Evolutionary conservation across 2,797 vertebrate genomes (phyloP), one percentile per base, ranked within the genome.

Genomic region (Columba guinea): DNA sequence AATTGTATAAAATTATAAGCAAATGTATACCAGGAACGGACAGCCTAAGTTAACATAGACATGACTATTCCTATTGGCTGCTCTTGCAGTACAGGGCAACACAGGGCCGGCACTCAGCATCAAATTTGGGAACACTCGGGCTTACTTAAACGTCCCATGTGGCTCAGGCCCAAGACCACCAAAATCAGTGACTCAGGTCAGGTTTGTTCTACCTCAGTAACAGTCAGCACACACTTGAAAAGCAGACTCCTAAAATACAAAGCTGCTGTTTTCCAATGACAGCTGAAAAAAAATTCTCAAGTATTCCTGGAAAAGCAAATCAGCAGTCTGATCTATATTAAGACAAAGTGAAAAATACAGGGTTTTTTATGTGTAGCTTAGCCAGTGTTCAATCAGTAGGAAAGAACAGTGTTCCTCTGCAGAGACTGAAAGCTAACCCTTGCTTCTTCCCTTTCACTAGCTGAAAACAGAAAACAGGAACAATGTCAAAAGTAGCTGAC

Each of bases 271-370:
- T 95, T 88, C 74, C 59, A 75, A 46, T 1, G 32, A 84, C 13
- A 94, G 60, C 24, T 85, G 39, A 10, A 49, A 49, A 86, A 93
- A 30, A 55, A 28, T 22, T 44, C 48, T 20, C 48, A 64, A 75
- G 90, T 24, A 35, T 90, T 63, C 69, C 87, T 18, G 67, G 88
- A 95, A 95, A 95, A 87, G 80, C 76, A 90, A 88, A 82, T 74
- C 70, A 63, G 90, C 44, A 92, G 67, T 62, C 60, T 84, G 76
- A 69, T 30, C 88, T 95, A 94, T 90, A 87, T 82, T 92, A 92
- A 93, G 85, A 59, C 9, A 13, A 91, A 89, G 74, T 46, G 63
- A 93, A 95, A 95, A 94, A 87, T 70, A 84, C 44, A 44, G n/a
- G 9, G 0, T 41, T 89, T 82, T 92, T 87, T 6, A 59, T 3